A percentile compares a stretch with the other conserved stretches of the same genome.
These are phyloP conservation scores for Cosmia trapezina DNA, from an alignment of 2,888 invertebrate genomes.

Conservation along the genomic window DNA sequence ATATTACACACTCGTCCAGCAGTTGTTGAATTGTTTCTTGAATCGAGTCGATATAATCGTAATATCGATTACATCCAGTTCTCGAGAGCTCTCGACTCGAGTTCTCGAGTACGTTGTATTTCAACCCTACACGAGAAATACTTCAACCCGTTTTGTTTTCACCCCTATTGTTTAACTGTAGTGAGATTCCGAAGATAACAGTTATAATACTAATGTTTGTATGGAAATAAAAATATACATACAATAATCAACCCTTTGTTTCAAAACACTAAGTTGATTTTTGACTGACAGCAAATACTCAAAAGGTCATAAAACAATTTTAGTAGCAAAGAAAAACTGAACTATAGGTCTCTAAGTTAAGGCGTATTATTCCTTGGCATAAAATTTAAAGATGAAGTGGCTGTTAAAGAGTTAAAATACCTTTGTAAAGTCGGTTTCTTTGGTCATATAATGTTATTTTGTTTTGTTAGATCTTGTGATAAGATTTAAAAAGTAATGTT, in stretches of 20 bases:
- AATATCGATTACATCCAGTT: constrained; percentile 82
- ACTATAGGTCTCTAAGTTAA: rapidly evolving
- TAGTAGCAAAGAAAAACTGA: neutral
- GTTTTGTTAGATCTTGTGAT: constrained; percentile 56
- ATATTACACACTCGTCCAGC: constrained; percentile 45
- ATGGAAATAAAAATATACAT: constrained; percentile 14
- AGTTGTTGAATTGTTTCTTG: constrained; percentile 55
- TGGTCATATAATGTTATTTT: constrained; percentile 61
- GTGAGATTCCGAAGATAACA: constrained; percentile 58
- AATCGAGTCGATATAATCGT: constrained; percentile 68
- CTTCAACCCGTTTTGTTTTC: constrained; percentile 55
- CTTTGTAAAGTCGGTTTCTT: constrained; percentile 57
- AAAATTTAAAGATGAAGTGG: neutral
- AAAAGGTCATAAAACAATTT: constrained; percentile 12
- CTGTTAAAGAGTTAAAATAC: constrained; percentile 13
- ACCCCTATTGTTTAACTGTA: constrained; percentile 53
- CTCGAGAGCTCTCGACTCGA: constrained; percentile 30
- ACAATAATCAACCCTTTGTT: neutral
- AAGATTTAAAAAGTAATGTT: constrained; percentile 38
- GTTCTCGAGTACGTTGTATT: constrained; percentile 34
- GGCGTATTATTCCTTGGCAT: neutral
- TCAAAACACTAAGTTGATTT: neutral
- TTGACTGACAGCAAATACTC: neutral
- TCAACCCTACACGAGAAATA: constrained; percentile 44
- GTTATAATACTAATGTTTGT: constrained; percentile 24